These are phyloP conservation scores for Diarsia mendica DNA, from an alignment of 2,888 invertebrate species.

Conservation along the genomic window DNA sequence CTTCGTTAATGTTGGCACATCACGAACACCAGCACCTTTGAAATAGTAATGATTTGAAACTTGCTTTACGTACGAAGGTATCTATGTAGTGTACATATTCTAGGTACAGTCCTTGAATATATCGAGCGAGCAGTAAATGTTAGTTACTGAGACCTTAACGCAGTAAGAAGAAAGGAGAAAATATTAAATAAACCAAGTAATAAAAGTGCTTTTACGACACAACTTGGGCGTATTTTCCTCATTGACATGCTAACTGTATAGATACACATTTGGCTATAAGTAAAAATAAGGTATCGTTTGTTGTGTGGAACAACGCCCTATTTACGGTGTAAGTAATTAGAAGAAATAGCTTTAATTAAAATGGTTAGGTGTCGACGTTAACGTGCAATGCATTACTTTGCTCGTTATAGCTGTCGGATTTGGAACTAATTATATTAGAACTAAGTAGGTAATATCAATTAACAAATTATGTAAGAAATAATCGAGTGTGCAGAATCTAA, in stretches of 20 bases:
- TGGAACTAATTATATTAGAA: background rate
- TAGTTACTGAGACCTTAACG: constrained; percentile 56
- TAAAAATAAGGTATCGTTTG: background rate
- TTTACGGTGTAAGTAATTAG: constrained; percentile 13
- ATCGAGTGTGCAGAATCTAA: background rate
- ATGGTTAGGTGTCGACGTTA: constrained; percentile 12
- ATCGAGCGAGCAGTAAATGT: constrained; percentile 70
- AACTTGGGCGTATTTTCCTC: constrained; percentile 47
- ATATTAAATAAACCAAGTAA: constrained; percentile 55
- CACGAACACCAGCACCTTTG: constrained; percentile 65
- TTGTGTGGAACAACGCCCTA: constrained; percentile 12
- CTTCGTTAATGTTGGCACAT: constrained; percentile 59
- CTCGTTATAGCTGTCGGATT: background rate
- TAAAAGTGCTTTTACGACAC: constrained; percentile 62
- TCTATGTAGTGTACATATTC: too few relatives aligned
- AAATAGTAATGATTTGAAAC: constrained; percentile 61
- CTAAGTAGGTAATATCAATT: background rate
- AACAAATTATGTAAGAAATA: constrained; percentile 8
- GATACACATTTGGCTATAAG: constrained; percentile 16
- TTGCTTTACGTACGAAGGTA: constrained; percentile 51
- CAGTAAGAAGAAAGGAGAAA: constrained; percentile 50
- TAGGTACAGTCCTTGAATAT: constrained; percentile 68
- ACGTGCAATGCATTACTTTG: constrained; percentile 15
- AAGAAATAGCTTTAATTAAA: constrained; percentile 20
- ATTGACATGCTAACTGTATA: constrained; percentile 31